A percentile compares a stretch with the other conserved stretches of the same genome.
These are phyloP conservation scores for Fabriciana adippe DNA, from an alignment of 2,888 invertebrate species.

Conservation along the genomic window DNA sequence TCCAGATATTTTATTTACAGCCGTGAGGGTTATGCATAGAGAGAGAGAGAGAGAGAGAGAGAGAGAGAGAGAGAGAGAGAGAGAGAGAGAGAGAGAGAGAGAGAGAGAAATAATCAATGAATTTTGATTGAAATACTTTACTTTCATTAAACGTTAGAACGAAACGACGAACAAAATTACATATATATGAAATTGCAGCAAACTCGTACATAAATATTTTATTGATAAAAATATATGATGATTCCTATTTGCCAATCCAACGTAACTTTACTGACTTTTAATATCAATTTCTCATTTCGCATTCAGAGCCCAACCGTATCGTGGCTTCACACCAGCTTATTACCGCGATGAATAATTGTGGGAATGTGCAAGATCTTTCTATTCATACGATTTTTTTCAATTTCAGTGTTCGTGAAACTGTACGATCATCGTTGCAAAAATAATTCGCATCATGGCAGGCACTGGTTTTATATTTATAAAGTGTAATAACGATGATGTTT, in stretches of 20 bases:
- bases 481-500: constrained; percentile 39
- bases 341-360: constrained; percentile 25
- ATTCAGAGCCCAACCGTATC: constrained; percentile 20
- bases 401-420: constrained; percentile 70
- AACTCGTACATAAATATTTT: no score
- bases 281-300: constrained; percentile 25
- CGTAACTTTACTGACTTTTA: background rate
- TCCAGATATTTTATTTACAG: no score
- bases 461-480: constrained; percentile 66
- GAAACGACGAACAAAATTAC: no score
- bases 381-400: constrained; percentile 27
- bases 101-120: no score
- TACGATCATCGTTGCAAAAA: constrained; percentile 54
- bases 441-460: constrained; percentile 57
- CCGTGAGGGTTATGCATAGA: no score
- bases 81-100: no score
- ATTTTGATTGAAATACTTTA: no score
- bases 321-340: constrained; percentile 19
- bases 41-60: no score
- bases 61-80: no score
- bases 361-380: constrained; percentile 23
- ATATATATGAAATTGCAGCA: no score
- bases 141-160: no score
- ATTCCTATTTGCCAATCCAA: background rate
- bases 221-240: no score